Conservation (phyloP, 2,888 invertebrate genomes). For the Alitta virens region DNA sequence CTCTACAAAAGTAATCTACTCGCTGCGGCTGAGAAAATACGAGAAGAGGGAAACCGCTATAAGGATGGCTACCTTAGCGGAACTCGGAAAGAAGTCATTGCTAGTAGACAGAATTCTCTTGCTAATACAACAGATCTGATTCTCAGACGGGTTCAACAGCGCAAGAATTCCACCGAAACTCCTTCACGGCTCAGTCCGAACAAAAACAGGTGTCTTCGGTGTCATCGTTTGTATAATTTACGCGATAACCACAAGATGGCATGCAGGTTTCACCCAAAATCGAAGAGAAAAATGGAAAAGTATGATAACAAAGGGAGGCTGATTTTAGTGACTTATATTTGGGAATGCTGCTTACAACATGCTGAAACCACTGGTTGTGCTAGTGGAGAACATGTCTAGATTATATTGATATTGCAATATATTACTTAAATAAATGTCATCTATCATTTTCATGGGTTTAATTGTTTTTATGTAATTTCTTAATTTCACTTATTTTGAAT, state of each 20-base stretch:
- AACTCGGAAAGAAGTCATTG: constrained; percentile 10
- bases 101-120: neutral
- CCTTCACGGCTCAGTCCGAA: neutral
- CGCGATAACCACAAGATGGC: constrained; percentile 50
- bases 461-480: too few relatives aligned
- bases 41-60: neutral
- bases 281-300: constrained; percentile 44
- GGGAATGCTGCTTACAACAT: constrained; percentile 48
- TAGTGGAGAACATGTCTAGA: constrained; percentile 41
- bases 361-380: constrained; percentile 45
- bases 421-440: too few relatives aligned
- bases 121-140: neutral
- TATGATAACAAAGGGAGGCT: constrained; percentile 43
- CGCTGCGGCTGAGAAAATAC: too few relatives aligned
- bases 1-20: too few relatives aligned
- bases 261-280: constrained; percentile 47
- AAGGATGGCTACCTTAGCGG: constrained; percentile 22
- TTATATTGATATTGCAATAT: too few relatives aligned
- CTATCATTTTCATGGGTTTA: too few relatives aligned
- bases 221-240: constrained; percentile 45
- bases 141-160: too few relatives aligned
- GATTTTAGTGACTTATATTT: constrained; percentile 39
- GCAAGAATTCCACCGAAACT: too few relatives aligned
- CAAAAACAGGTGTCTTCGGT: constrained; percentile 41
- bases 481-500: too few relatives aligned